Evolutionary conservation across 2,888 invertebrate genomes (phyloP).

Genomic region (Orthosia cruda): DNA sequence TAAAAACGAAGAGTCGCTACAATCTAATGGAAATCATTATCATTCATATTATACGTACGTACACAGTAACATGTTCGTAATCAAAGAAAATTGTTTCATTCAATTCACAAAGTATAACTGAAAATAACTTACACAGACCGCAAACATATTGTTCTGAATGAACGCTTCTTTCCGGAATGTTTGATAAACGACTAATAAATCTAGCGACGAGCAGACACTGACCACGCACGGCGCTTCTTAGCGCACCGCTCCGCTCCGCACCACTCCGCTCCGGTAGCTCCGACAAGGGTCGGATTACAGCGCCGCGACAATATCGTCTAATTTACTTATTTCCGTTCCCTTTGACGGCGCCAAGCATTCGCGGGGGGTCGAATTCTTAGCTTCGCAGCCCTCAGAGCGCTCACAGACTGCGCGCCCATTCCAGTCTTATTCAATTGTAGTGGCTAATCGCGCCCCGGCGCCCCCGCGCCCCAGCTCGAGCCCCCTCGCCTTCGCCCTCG

Average conservation of each 20-base stretch:
- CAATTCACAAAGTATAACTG: not conserved
- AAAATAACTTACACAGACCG: not conserved
- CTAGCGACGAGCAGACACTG: not conserved
- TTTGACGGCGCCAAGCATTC: conserved; percentile 47
- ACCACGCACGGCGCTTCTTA: no score
- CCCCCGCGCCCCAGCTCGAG: not conserved
- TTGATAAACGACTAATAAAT: conserved; percentile 37
- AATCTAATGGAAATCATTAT: no score
- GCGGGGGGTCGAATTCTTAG: conserved; percentile 47
- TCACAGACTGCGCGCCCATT: conserved; percentile 33
- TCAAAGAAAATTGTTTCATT: not conserved
- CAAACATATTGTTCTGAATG: conserved; percentile 15
- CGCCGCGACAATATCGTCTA: conserved; percentile 49
- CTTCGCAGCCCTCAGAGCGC: conserved; percentile 23
- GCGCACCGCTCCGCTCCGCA: not conserved
- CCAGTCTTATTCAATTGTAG: conserved; percentile 59
- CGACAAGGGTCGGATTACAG: conserved; percentile 7
- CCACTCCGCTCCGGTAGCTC: not conserved
- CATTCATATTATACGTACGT: not conserved
- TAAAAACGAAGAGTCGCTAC: no score
- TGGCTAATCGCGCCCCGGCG: conserved; percentile 41
- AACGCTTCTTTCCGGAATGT: conserved; percentile 7
- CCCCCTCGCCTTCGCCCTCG: not conserved
- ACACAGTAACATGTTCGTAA: not conserved
- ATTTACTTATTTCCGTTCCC: conserved; percentile 62